Conservation (phyloP, 2,113 vertebrate genomes). For the Taurulus bubalis region DNA sequence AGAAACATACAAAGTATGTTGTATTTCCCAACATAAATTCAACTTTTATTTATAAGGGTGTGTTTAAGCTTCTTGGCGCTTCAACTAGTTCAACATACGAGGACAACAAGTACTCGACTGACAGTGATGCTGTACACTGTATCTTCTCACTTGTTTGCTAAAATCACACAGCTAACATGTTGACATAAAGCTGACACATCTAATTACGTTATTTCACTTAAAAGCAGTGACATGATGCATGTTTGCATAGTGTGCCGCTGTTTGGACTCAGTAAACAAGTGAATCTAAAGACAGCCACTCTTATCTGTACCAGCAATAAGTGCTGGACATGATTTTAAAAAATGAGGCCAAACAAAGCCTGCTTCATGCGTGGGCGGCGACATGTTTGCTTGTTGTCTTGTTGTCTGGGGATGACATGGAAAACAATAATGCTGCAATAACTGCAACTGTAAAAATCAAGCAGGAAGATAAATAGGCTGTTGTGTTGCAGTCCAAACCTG, state of each 20-base stretch:
- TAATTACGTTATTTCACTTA: neutral
- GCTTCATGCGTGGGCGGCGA: slow-evolving; percentile 12
- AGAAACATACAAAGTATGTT: neutral
- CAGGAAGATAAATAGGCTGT: slow-evolving; percentile 53
- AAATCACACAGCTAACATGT: neutral
- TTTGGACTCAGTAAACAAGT: neutral
- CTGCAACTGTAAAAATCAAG: slow-evolving; percentile 41
- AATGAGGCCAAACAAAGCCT: slow-evolving; percentile 24
- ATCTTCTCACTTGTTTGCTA: neutral
- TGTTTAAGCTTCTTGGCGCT: neutral
- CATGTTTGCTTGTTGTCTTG: slow-evolving; percentile 40
- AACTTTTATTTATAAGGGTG: neutral
- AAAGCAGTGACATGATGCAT: neutral
- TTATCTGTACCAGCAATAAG: neutral
- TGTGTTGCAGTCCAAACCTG: slow-evolving; percentile 76
- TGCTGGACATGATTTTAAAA: slow-evolving; percentile 10
- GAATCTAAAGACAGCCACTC: slow-evolving; percentile 1
- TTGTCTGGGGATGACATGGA: slow-evolving; percentile 14
- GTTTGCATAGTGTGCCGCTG: slow-evolving; percentile 1
- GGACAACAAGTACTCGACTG: neutral
- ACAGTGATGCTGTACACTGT: neutral
- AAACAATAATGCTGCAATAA: slow-evolving; percentile 54
- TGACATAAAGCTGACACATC: neutral
- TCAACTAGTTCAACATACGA: neutral
- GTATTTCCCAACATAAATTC: neutral